Evolutionary conservation across 2,888 invertebrate genomes (phyloP).

Genomic region (Phanerotoma sp.): DNA sequence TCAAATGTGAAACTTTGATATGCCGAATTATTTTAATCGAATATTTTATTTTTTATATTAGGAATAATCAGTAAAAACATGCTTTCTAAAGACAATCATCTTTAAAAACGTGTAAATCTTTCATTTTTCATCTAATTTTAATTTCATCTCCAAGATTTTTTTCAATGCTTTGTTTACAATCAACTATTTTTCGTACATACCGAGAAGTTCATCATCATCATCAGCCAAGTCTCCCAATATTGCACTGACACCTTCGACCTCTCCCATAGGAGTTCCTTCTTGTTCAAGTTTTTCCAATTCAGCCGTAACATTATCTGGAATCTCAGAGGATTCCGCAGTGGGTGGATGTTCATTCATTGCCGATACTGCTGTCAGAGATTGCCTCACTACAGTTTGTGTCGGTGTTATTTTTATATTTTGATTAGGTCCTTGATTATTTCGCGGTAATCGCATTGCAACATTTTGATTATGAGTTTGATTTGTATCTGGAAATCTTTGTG

Average conservation of each 20-base stretch:
- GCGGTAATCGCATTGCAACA: conserved; percentile 48
- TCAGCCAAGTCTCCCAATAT: conserved; percentile 81
- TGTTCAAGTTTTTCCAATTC: conserved; percentile 71
- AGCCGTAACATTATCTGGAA: conserved; percentile 69
- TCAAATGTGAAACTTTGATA: too few species aligned
- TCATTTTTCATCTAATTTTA: too few species aligned
- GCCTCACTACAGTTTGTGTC: too few species aligned
- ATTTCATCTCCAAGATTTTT: too few species aligned
- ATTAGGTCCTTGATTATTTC: conserved; percentile 45
- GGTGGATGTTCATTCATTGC: conserved; percentile 44
- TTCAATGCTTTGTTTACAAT: too few species aligned
- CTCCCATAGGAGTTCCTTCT: conserved; percentile 64
- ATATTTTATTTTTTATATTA: too few species aligned
- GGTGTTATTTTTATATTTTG: conserved; percentile 49
- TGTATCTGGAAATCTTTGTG: conserved; percentile 48
- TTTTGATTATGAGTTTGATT: conserved; percentile 43
- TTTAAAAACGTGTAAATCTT: too few species aligned
- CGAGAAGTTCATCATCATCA: conserved; percentile 82
- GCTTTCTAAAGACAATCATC: too few species aligned
- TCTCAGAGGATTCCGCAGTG: conserved; percentile 60
- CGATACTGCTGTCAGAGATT: conserved; percentile 47
- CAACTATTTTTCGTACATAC: too few species aligned
- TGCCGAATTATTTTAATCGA: too few species aligned
- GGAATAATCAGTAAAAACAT: too few species aligned
- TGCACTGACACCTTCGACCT: conserved; percentile 71